Base-by-base conservation (phyloP, 2,888 invertebrate species). In the Oxycera nigricornis region DNA sequence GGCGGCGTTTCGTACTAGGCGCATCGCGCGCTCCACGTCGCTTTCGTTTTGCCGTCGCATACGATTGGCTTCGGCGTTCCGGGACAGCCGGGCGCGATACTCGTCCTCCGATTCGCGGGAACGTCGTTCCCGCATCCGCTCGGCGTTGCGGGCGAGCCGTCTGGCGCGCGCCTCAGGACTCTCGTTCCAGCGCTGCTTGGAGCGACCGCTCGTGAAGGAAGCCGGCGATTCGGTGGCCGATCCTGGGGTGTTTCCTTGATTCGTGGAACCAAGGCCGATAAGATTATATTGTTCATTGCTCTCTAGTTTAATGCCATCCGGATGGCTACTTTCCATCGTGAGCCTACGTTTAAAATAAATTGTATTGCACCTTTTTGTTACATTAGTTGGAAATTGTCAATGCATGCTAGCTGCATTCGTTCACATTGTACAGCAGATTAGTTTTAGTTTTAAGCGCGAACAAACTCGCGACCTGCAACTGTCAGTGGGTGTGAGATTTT, bases 301-400 rank as follows among this genome's bases (percentile, higher is more conserved):
- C 81, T 84, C 84, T 80, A 85, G 82, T 82, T 85, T 84, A 81
- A 84, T 84, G 82, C 83, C 82, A 81, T 83, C 84, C 81, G 84
- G 82, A 81, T 84, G 82, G 81, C 65, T 41, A 55, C 20, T 30
- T n/a, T 70, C 52, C 70, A 70, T 70, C n/a, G n/a, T n/a, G n/a
- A n/a, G n/a, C 20, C 31, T 67, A 24, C 22, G 31, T 4, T 35
- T 70, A 41, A 55, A 52, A 9, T 28, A 50, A 50, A 30, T 50
- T 68, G 24, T 68, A 50, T 68, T 68, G 52, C 52, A 68, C 31
- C 50, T 68, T 52, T 52, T 39, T 65, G 17, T 35, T 35, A 62
- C 65, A 41, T 65, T 41, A 65, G 65, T 65, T n/a, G n/a, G n/a
- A n/a, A 65, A 65, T 41, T 65, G 39, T 39, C 41, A 65, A 28